Conservation (phyloP, 2,888 invertebrate species). For the Helleia helle region DNA sequence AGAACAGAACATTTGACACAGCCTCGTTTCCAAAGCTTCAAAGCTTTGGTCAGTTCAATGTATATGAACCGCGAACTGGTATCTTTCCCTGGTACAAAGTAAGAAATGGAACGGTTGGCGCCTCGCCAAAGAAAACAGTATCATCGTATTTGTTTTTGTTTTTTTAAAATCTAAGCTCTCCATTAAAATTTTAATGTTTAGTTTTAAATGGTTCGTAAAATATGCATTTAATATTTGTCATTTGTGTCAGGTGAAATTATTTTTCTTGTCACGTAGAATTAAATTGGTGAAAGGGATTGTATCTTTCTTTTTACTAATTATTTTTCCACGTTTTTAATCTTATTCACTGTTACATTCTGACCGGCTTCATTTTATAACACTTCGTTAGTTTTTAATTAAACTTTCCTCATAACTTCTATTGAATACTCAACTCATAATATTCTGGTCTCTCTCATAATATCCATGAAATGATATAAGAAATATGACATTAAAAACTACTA, state of each 20-base stretch:
- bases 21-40: slow-evolving; percentile 57
- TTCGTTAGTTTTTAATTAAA: too few relatives aligned
- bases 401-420: too few relatives aligned
- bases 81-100: slow-evolving; percentile 50
- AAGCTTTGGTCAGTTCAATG: slow-evolving; percentile 53
- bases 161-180: slow-evolving; percentile 31
- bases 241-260: slow-evolving; percentile 49
- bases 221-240: slow-evolving; percentile 48
- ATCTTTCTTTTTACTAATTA: too few relatives aligned
- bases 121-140: slow-evolving; percentile 37
- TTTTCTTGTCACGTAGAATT: slow-evolving; percentile 36
- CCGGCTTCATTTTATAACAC: too few relatives aligned
- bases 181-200: slow-evolving; percentile 34
- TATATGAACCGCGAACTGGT: slow-evolving; percentile 63
- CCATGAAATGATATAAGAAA: too few relatives aligned
- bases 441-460: too few relatives aligned
- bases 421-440: too few relatives aligned
- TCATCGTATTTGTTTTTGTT: slow-evolving; percentile 32
- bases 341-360: too few relatives aligned
- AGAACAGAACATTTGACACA: slow-evolving; percentile 37
- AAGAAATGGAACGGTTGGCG: slow-evolving; percentile 63
- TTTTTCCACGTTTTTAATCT: too few relatives aligned
- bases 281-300: background rate
- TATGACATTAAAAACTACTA: too few relatives aligned
- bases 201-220: slow-evolving; percentile 46